Base-by-base conservation (phyloP, 2,888 invertebrate genomes). In the Mythimna albipuncta region DNA sequence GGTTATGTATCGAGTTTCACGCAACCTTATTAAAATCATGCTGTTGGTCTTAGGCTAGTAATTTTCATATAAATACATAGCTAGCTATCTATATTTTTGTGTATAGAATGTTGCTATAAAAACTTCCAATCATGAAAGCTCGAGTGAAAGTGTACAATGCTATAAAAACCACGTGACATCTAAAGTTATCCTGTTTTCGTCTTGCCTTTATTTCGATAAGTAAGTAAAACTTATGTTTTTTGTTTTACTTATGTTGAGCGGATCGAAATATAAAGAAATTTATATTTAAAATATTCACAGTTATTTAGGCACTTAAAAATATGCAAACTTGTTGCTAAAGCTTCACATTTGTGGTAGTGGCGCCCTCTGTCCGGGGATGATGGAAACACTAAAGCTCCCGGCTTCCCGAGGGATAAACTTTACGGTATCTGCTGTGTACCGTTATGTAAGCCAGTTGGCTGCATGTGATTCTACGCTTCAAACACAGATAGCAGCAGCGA, bases 401-500 rank as follows among this genome's bases (percentile, higher is more conserved):
- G 59, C 21, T 75, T 66, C 76, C 75, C 71, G 54, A 64, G 54
- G 81, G 81, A 69, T 64, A 65, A 57, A 47, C 6, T 16, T 26
- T 16, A 47, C 47, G 47, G 47, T 19, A 47, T 6, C 41, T 54
- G n/a, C 26, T 52, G 6, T 10, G 19, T 35, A 41, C 13, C n/a
- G 58, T 44, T 55, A 5, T 5, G 13, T n/a, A 10, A 35, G 19
- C 38, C 26, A 2, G 50, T 55, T 57, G 19, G 7, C 47, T 57
- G 38, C n/a, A 69, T 9, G 55, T 52, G 63, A 59, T 86, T 77
- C 68, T 11, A 5, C n/a, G 10, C 21, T 54, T 5, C 21, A 7
- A 7, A 11, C 62, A 77, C 38, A 85, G 85, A 81, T 73, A 74
- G 87, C 85, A 75, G 81, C 57, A 85, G 61, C 11, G 38, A 26